These are phyloP conservation scores for Meiosimyza decipiens DNA, from an alignment of 2,888 invertebrate genomes.

Conservation along the genomic window DNA sequence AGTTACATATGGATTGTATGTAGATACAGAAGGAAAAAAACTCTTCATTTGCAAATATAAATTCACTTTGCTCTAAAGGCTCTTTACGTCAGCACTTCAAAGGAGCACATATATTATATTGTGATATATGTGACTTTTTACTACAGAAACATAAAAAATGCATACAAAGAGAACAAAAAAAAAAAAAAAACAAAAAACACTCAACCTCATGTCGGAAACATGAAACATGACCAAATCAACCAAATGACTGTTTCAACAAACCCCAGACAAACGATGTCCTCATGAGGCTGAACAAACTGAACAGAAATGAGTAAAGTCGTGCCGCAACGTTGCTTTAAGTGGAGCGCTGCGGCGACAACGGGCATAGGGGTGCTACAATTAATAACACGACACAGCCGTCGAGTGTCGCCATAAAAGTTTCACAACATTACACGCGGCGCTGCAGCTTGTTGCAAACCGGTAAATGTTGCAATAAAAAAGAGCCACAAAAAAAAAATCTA, in stretches of 20 bases:
- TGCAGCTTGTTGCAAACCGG: constrained; percentile 15
- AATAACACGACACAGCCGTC: constrained; percentile 23
- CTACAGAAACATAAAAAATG: not conserved
- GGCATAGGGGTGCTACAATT: not conserved
- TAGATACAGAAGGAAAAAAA: too few relatives aligned
- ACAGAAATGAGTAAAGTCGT: not conserved
- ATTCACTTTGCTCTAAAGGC: too few relatives aligned
- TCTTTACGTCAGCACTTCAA: too few relatives aligned
- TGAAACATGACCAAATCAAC: constrained; percentile 25
- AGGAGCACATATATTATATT: too few relatives aligned
- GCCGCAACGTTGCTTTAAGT: not conserved
- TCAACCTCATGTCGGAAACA: constrained; percentile 18
- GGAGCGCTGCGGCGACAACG: not conserved
- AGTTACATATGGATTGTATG: too few relatives aligned
- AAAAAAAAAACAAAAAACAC: not conserved
- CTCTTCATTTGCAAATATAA: too few relatives aligned
- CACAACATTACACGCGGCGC: not conserved
- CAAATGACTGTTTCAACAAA: constrained; percentile 3
- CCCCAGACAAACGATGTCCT: not conserved
- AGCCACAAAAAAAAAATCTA: not conserved
- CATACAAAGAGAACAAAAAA: not conserved
- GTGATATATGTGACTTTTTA: not conserved
- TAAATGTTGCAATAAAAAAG: not conserved
- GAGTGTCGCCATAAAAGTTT: constrained; percentile 27
- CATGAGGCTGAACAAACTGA: not conserved